These are phyloP conservation scores for Charanyca ferruginea DNA, from an alignment of 2,888 invertebrate species.

Conservation along the genomic window DNA sequence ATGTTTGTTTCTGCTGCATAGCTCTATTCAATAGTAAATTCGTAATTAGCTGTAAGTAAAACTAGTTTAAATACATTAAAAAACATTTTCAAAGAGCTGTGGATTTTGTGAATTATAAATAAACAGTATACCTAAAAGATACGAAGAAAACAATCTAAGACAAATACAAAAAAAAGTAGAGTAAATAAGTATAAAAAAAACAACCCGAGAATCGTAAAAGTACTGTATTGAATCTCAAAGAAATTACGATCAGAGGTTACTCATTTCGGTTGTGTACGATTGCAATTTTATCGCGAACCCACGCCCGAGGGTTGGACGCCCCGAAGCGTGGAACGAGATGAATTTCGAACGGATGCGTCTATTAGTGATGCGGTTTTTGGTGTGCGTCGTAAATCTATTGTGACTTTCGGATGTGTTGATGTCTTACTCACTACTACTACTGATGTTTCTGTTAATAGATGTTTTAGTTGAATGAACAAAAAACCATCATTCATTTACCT, in stretches of 20 bases:
- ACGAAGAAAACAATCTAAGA: background rate
- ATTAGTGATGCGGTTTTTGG: constrained; percentile 56
- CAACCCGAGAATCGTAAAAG: constrained; percentile 12
- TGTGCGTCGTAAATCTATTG: constrained; percentile 52
- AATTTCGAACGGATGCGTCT: constrained; percentile 58
- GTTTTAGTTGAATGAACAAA: too few relatives aligned
- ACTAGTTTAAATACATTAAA: too few relatives aligned
- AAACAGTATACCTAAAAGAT: too few relatives aligned
- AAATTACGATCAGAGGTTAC: constrained; percentile 33
- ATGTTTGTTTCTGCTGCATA: too few relatives aligned
- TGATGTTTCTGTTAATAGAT: background rate
- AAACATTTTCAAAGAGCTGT: too few relatives aligned
- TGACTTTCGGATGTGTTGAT: constrained; percentile 25
- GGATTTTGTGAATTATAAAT: too few relatives aligned
- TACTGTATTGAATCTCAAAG: constrained; percentile 20
- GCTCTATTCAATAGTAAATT: too few relatives aligned
- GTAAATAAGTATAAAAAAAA: background rate
- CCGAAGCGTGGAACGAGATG: constrained; percentile 36
- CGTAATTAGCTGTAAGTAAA: too few relatives aligned
- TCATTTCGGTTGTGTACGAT: constrained; percentile 43
- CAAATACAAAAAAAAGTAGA: background rate
- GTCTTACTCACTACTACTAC: constrained; percentile 6
- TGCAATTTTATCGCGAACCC: constrained; percentile 52
- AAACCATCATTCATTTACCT: too few relatives aligned
- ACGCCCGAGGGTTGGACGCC: constrained; percentile 46